phyloP scores from a whole-genome alignment of 53 echinoderm and acorn worm genomes.

The Echinometra lucunter region DNA sequence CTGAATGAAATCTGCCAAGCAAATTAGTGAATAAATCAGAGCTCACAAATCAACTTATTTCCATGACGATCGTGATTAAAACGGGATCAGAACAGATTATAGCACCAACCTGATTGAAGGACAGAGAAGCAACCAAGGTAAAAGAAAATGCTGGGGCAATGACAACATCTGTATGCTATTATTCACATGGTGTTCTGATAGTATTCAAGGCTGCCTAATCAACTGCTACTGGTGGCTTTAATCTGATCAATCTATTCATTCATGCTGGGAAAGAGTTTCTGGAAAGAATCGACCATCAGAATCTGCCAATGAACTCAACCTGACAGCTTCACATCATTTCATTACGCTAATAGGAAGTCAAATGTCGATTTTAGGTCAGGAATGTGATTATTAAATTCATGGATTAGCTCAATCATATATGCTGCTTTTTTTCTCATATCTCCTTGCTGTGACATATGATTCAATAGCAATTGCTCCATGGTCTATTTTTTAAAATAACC shows the following conservation, averaged over 20 bases:
- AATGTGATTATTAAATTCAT: not conserved
- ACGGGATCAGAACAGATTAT: slow-evolving; percentile 1
- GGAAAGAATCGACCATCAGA: not conserved
- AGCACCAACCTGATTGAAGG: not conserved
- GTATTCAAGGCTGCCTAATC: slow-evolving; percentile 17
- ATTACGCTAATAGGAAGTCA: slow-evolving; percentile 12
- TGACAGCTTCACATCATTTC: not conserved
- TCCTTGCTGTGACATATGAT: not conserved
- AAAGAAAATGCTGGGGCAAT: not conserved
- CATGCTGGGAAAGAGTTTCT: slow-evolving; percentile 19
- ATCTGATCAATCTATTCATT: slow-evolving; percentile 17
- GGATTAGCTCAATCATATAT: not conserved
- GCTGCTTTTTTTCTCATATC: not conserved
- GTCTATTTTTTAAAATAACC: too few species aligned
- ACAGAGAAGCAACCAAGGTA: too few species aligned
- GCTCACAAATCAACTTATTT: slow-evolving; percentile 28
- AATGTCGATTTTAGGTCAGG: not conserved
- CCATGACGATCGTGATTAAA: not conserved
- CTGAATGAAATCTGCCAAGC: not conserved
- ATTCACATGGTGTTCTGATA: not conserved
- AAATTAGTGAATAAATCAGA: slow-evolving; percentile 21
- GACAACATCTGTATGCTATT: slow-evolving; percentile 45
- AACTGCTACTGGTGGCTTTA: slow-evolving; percentile 41
- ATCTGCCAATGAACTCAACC: not conserved
- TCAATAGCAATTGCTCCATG: not conserved